Evolutionary conservation across 2,888 invertebrate species (phyloP).

Genomic region (Drosophila helvetica): DNA sequence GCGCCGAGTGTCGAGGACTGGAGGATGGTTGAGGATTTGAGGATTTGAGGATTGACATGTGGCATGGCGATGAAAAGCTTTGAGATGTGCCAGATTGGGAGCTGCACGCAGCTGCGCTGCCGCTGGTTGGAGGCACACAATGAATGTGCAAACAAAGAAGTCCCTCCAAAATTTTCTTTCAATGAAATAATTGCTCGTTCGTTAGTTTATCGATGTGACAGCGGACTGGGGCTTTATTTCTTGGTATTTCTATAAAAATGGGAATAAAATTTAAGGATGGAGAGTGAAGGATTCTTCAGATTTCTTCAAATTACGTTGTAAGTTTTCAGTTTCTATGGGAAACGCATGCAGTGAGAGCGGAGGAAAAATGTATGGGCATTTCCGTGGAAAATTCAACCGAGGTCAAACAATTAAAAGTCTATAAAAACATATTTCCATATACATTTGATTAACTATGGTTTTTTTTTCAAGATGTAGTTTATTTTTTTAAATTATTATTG

Average conservation of each 20-base stretch:
- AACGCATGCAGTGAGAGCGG: too few species aligned
- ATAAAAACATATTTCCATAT: too few species aligned
- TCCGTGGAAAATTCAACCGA: too few species aligned
- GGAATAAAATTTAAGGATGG: background rate
- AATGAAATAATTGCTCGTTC: constrained; percentile 22
- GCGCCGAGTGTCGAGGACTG: background rate
- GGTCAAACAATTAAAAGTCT: too few species aligned
- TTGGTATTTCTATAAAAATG: constrained; percentile 1
- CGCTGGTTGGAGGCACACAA: constrained; percentile 26
- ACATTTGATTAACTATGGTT: too few species aligned
- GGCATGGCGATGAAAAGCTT: constrained; percentile 60
- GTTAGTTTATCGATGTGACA: constrained; percentile 23
- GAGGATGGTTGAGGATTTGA: background rate
- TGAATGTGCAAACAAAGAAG: constrained; percentile 29
- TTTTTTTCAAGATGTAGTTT: too few species aligned
- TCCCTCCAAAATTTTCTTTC: constrained; percentile 14
- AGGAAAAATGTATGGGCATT: too few species aligned
- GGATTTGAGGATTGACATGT: constrained; percentile 64
- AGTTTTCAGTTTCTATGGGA: too few species aligned
- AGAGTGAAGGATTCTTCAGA: background rate
- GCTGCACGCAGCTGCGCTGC: constrained; percentile 37
- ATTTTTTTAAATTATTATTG: too few species aligned
- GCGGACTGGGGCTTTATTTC: constrained; percentile 7
- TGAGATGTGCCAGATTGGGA: constrained; percentile 19
- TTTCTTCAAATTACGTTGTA: background rate